Base-by-base conservation (phyloP, 2,888 invertebrate genomes). In the Trimorus sp. region DNA sequence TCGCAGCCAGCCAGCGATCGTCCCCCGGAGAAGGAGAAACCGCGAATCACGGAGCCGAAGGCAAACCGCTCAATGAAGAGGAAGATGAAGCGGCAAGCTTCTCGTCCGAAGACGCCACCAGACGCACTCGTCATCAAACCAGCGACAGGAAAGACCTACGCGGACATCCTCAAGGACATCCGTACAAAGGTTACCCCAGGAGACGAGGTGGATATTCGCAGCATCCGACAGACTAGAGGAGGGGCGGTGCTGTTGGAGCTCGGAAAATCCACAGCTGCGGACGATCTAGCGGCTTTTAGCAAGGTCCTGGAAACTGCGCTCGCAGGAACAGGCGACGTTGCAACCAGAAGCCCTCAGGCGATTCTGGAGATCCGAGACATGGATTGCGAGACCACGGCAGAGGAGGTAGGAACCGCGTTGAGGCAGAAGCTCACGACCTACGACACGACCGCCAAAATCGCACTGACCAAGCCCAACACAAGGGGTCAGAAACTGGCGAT, bases 291-390 rank as follows among this genome's bases (percentile, higher is more conserved):
- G 26, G 26, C 26, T 4, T 26, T 26, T 4, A 26, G 26, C 26
- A 4, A 26, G 26, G 26, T 4, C 26, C 26, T 26, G 26, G 4
- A 26, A 26, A 26, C 4, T 1, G 26, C 26, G 26, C 26, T 26
- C 4, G 26, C 26, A 26, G 26, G 26, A 26, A n/a, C 1, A n/a
- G 65, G 37, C 4, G 8, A 5, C 7, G 66, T 66, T 1, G 54
- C n/a, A 9, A 53, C 2, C 3, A 1, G 42, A 8, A 54, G 16
- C 5, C 68, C 54, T n/a, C 36, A 14, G 6, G 36, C 14, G 2
- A 68, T 40, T 7, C 53, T 54, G 1, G 68, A 68, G 14, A 54
- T 68, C 54, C 42, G 54, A 5, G 70, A 70, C 37, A 49, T 70
- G 5, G 70, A 70, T 36, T 7, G 5, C 3, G 42, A 14, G 1